Base-by-base conservation (phyloP, 2,113 vertebrate species). In the Limanda limanda region DNA sequence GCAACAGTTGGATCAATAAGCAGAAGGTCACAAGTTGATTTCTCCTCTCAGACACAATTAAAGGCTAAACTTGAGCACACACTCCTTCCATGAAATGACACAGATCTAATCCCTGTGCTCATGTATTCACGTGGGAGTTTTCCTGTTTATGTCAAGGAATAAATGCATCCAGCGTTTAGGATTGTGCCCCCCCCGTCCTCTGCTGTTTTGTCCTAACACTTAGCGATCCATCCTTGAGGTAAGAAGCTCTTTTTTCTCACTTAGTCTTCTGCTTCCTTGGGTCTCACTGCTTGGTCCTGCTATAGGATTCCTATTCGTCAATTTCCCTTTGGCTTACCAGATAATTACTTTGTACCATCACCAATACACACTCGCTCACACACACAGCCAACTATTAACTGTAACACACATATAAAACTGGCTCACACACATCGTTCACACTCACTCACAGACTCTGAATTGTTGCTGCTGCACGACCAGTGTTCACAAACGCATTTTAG, bases 11-110 rank as follows among this genome's bases (percentile, higher is more conserved):
- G 74, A 83, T 89, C 86, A 70, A 85, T 83, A 81, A 75, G 60
- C 48, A 82, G 74, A 88, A 84, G 84, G 76, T 90, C 79, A 75
- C 54, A 12, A 11, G 68, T 82, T 80, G 73, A 17, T 37, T 56
- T 58, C 31, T 58, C n/a, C 67, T 62, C 55, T 70, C 57, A n/a
- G 62, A 69, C 56, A 85, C 62, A 83, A 70, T 71, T 69, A 74
- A 78, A 83, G 60, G 57, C 45, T 17, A 51, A 1, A 64, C 76
- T 70, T 63, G 25, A 66, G 40, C 20, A 11, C 55, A 54, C 54
- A 27, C 31, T 31, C 6, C 31, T 31, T 31, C 7, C 31, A 31
- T 5, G 31, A 31, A 7, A 5, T 6, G 6, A 7, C 31, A 31
- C 60, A 62, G 60, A 76, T 76, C 40, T 58, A 45, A 64, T 78